A percentile compares a stretch with the other conserved stretches of the same genome.
phyloP scores from a whole-genome alignment of 2,113 vertebrate genomes.

The Psophia crepitans region DNA sequence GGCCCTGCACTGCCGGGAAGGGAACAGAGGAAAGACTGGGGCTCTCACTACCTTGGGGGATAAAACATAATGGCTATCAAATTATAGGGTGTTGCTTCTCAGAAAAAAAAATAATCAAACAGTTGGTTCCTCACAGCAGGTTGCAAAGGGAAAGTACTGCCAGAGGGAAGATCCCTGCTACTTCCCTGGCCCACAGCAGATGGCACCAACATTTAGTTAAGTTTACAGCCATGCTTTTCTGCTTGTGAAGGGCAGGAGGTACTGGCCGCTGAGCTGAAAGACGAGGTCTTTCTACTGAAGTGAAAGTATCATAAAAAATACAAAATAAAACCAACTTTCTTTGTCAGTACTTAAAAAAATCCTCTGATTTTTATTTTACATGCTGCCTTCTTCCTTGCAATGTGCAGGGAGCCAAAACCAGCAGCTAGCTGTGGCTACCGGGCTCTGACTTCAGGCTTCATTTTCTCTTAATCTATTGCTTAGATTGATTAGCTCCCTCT shows the following conservation, averaged over 20 bases:
- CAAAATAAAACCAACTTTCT: not conserved
- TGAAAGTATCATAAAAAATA: not conserved
- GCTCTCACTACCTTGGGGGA: rapidly evolving
- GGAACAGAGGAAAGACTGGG: rapidly evolving
- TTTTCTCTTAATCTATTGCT: not conserved
- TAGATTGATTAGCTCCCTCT: not conserved
- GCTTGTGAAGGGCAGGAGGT: not conserved
- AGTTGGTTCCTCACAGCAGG: not conserved
- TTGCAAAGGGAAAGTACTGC: not conserved
- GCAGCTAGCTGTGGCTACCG: not conserved
- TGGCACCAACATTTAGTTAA: slow-evolving; percentile 48
- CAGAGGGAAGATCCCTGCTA: not conserved
- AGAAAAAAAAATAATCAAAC: not conserved
- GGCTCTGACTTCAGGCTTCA: not conserved
- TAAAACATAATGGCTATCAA: rapidly evolving
- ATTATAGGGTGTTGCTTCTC: not conserved
- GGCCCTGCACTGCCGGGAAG: rapidly evolving
- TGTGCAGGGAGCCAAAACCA: not conserved
- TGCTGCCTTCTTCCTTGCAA: not conserved
- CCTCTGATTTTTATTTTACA: not conserved
- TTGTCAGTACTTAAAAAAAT: not conserved
- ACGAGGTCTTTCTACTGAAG: not conserved
- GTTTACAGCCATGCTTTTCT: not conserved
- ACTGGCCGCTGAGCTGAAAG: not conserved
- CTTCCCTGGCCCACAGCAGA: slow-evolving; percentile 16